Base-by-base conservation (phyloP, 1,140 invertebrate species). In the Camponotus vicinus region DNA sequence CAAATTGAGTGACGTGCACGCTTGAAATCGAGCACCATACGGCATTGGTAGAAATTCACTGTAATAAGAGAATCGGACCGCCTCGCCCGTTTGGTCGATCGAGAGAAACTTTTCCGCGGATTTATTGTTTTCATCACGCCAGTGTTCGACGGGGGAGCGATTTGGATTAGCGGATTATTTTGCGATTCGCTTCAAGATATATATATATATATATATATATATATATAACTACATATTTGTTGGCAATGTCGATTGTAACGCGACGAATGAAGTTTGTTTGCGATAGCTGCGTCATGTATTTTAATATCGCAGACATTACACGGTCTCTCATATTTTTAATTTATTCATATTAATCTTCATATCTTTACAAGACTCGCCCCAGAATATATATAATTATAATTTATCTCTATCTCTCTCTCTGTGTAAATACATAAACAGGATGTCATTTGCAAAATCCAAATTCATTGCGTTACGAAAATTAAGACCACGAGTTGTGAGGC, bases 91-190 rank as follows among this genome's bases (percentile, higher is more conserved):
- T 80, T 57, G 78, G 37, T 79, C 77, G 77, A 67, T 70, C 34
- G 64, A 21, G 3, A 3, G n/a, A 57, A 80, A 80, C 66, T 80
- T 80, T 40, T 69, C 37, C 49, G 45, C 6, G 49, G 49, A 80
- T 80, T 80, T 80, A 80, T 80, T 80, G 78, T 80, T 82, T 71
- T 82, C 67, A 82, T 82, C 78, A 80, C 67, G 78, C 78, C 78
- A 70, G 52, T 70, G 67, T 57, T 71, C 37, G 18, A 34, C 45
- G 63, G 49, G 49, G 49, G 34, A 82, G 27, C 78, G 52, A 71
- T 52, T 59, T 59, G 67, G 67, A 82, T 82, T 82, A 82, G 37
- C 52, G 66, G 52, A 59, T 71, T 82, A 71, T 59, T 59, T 11
- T 6, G 27, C 15, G 67, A 82, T 59, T 82, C 52, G 52, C 27